Evolutionary conservation across 2,888 invertebrate species (phyloP).

Genomic region (Drosophila macrospina): DNA sequence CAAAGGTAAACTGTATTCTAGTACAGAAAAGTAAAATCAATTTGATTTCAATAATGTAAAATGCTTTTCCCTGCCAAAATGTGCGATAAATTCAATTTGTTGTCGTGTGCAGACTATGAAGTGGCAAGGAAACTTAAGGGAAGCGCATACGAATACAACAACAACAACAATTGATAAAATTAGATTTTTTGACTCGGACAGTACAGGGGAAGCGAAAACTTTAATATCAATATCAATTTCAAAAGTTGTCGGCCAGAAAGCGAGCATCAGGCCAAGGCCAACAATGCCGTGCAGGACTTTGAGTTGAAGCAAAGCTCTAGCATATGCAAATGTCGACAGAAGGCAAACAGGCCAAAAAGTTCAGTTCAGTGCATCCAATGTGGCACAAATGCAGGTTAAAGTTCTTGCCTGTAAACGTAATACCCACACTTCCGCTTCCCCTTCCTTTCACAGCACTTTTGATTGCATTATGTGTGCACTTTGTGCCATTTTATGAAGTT

Average conservation of each 20-base stretch:
- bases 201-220: neutral
- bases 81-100: slow-evolving; percentile 67
- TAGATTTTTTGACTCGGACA: slow-evolving; percentile 17
- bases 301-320: slow-evolving; percentile 9
- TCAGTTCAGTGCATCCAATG: slow-evolving; percentile 14
- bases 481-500: slow-evolving; percentile 2
- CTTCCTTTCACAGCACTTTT: neutral
- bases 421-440: neutral
- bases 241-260: slow-evolving; percentile 25
- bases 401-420: neutral
- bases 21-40: slow-evolving; percentile 34
- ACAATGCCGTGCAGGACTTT: slow-evolving; percentile 27
- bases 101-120: slow-evolving; percentile 32
- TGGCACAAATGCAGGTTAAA: slow-evolving; percentile 18
- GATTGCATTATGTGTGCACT: slow-evolving; percentile 30
- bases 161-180: neutral
- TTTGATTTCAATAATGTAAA: slow-evolving; percentile 37
- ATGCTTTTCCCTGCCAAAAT: slow-evolving; percentile 45
- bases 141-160: neutral
- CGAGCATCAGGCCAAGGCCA: slow-evolving; percentile 45
- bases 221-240: slow-evolving; percentile 53
- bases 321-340: slow-evolving; percentile 41
- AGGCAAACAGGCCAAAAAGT: slow-evolving; percentile 21
- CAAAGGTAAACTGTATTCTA: slow-evolving; percentile 14
- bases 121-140: neutral